Evolutionary conservation across 1,140 invertebrate genomes (phyloP).

Genomic region (Trigoniulus corallinus): DNA sequence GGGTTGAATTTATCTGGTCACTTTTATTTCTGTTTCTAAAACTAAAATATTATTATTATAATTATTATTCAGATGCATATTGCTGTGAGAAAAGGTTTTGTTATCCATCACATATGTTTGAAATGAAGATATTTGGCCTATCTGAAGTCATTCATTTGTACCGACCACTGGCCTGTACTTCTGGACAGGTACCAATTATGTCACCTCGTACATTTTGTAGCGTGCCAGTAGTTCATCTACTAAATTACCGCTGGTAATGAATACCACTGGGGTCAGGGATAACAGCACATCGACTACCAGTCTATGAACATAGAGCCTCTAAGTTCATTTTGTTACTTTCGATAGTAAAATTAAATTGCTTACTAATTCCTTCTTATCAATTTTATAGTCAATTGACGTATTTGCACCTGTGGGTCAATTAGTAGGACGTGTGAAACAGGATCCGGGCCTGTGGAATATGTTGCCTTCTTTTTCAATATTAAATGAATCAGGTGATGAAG

Average conservation of each 20-base stretch:
- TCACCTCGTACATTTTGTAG: too few relatives aligned
- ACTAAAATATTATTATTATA: too few relatives aligned
- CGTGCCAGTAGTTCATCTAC: too few relatives aligned
- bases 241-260: too few relatives aligned
- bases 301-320: too few relatives aligned
- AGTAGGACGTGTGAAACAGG: conserved; percentile 62
- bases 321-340: too few relatives aligned
- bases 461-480: conserved; percentile 65
- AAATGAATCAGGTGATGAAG: conserved; percentile 52
- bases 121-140: conserved; percentile 67
- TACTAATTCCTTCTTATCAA: not conserved
- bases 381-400: conserved; percentile 45
- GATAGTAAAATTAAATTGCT: too few relatives aligned
- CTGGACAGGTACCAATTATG: conserved; percentile 62
- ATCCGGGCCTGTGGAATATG: conserved; percentile 61
- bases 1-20: too few relatives aligned
- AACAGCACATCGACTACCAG: too few relatives aligned
- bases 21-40: too few relatives aligned
- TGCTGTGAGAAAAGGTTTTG: conserved; percentile 58
- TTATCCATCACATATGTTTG: conserved; percentile 57
- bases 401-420: conserved; percentile 48
- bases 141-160: conserved; percentile 61
- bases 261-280: too few relatives aligned
- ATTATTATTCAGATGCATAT: conserved; percentile 61
- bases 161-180: conserved; percentile 54